Base-by-base conservation (phyloP, 2,113 vertebrate genomes). In the Strix aluco region DNA sequence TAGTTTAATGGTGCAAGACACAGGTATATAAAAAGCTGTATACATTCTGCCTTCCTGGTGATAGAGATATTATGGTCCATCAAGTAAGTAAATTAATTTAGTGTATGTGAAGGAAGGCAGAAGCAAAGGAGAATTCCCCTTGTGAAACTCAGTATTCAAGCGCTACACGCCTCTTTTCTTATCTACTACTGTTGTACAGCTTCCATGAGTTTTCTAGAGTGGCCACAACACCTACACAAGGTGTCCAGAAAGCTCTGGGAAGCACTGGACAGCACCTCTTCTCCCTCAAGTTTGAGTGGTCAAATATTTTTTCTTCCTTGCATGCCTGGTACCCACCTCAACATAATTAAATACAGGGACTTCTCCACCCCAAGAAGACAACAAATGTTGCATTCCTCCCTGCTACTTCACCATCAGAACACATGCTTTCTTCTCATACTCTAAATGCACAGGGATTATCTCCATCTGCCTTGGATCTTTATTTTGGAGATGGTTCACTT, bases 1-100 rank as follows among this genome's bases (percentile, higher is more conserved):
- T 62, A 81, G 88, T 81, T 96, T 96, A 96, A 96, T 94, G 88
- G 75, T 29, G 93, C 96, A 94, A 83, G 81, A 92, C 94, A 94
- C 74, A 65, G 3, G 6, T 71, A 81, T 55, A 73, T 70, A 55
- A 92, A 85, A 87, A 88, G 88, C 69, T 88, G 74, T 77, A 92
- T 79, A 83, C 79, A 80, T 82, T 94, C 88, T 73, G 54, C 75
- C 92, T 93, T 90, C 47, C 46, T 70, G 54, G 59, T 93, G 88
- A 94, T 72, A 90, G 38, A 55, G 62, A 62, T 14, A 92, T 69
- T 72, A 92, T 46, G 95, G 74, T 22, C 93, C 92, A 92, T 88
- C 88, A 90, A 81, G 71, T 63, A 63, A 67, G 73, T 51, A 92
- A 92, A 97, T 95, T 90, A 82, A 95, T 96, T 91, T 81, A 94